Evolutionary conservation across 2,888 invertebrate genomes (phyloP).

Genomic region (Pristionchus maxplancki): DNA sequence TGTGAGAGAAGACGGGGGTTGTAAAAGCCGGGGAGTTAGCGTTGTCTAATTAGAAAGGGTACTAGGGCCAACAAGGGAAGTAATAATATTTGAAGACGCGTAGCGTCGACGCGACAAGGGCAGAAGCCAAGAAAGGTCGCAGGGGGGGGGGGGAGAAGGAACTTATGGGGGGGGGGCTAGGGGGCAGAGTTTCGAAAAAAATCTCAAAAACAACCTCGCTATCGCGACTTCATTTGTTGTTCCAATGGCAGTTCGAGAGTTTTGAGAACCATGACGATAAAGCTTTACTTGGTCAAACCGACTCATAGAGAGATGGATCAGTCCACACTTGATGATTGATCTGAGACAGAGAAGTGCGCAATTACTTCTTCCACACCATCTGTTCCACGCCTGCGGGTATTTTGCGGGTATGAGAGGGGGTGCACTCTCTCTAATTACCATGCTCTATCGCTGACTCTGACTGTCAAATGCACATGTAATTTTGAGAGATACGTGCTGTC

Average conservation of each 20-base stretch:
- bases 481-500: too few species aligned
- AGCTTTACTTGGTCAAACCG: too few species aligned
- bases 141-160: not conserved
- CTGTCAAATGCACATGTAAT: not conserved
- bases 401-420: not conserved
- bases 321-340: not conserved
- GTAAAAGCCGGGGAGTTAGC: constrained; percentile 36
- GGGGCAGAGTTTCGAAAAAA: too few species aligned
- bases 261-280: too few species aligned
- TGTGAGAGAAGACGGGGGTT: constrained; percentile 5
- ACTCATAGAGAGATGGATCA: too few species aligned
- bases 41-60: constrained; percentile 2
- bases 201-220: too few species aligned
- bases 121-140: not conserved
- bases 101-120: not conserved
- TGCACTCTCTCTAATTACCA: not conserved
- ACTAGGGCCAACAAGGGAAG: not conserved
- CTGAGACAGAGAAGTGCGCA: not conserved
- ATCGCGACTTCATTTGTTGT: too few species aligned
- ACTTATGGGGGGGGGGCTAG: too few species aligned
- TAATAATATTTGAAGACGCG: constrained; percentile 43
- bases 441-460: not conserved
- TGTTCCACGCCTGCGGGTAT: not conserved
- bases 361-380: constrained; percentile 27
- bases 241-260: too few species aligned